Evolutionary conservation across 2,888 invertebrate species (phyloP).

Genomic region (Petrolisthes manimaculis): DNA sequence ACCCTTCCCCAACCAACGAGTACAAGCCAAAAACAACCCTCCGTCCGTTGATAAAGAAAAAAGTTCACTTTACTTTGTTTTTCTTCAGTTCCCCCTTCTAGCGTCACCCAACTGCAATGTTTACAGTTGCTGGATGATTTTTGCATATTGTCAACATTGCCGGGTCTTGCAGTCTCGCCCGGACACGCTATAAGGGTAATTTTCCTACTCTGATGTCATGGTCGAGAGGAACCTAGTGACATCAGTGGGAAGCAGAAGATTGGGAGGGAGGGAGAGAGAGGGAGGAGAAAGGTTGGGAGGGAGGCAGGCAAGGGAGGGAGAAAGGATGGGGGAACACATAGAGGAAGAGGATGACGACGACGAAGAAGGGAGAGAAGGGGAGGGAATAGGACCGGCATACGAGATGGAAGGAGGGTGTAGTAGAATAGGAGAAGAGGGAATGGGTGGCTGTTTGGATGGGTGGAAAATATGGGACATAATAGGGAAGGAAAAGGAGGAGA

Average conservation of each 20-base stretch:
- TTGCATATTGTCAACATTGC: constrained; percentile 52
- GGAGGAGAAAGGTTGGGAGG: not conserved
- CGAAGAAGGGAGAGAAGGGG: not conserved
- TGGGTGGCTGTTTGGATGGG: not conserved
- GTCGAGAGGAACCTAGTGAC: constrained; percentile 11
- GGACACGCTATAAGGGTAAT: constrained; percentile 22
- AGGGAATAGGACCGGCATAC: not conserved
- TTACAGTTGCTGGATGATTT: constrained; percentile 38
- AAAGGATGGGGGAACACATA: not conserved
- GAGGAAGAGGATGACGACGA: not conserved
- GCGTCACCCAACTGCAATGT: constrained; percentile 45
- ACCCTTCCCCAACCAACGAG: constrained; percentile 19
- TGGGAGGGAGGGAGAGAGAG: not conserved
- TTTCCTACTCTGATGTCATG: constrained; percentile 3
- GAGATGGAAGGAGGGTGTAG: not conserved
- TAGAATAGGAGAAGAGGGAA: not conserved
- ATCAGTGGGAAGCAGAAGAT: not conserved
- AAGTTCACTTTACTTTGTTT: no score
- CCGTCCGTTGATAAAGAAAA: constrained; percentile 34
- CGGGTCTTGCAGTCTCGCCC: not conserved
- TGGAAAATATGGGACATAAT: not conserved
- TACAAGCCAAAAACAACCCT: constrained; percentile 32
- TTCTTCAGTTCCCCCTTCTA: constrained; percentile 28
- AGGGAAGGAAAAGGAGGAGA: not conserved
- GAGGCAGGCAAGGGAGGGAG: not conserved